Percentiles rank a stretch among this genome's conserved stretches.
Evolutionary conservation across 2,113 vertebrate genomes (phyloP).

Genomic region (Meles meles): DNA sequence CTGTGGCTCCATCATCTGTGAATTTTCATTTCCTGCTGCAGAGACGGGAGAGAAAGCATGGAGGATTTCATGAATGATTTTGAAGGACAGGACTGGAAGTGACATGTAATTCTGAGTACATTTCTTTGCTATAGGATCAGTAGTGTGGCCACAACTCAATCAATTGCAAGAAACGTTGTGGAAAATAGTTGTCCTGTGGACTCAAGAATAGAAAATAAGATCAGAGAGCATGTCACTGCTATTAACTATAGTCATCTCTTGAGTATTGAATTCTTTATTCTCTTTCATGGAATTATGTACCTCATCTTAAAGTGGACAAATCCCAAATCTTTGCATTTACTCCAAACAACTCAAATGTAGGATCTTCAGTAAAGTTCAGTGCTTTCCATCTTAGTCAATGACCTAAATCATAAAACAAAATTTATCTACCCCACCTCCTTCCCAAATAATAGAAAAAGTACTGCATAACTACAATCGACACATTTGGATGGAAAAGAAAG

Average conservation of each 20-base stretch:
- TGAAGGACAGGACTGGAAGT: not conserved
- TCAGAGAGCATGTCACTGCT: too few relatives aligned
- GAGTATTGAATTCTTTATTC: not conserved
- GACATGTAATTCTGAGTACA: not conserved
- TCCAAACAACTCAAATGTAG: not conserved
- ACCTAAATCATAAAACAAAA: not conserved
- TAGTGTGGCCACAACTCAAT: not conserved
- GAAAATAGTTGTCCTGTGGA: not conserved
- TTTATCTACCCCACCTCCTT: not conserved
- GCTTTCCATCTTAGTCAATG: not conserved
- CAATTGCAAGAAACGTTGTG: not conserved
- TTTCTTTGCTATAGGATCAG: not conserved
- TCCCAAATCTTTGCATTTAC: not conserved
- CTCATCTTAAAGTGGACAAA: not conserved
- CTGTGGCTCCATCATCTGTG: not conserved
- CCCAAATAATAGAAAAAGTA: not conserved
- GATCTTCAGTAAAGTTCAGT: not conserved
- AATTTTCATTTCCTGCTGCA: not conserved
- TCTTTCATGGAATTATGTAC: accelerated
- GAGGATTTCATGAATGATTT: not conserved
- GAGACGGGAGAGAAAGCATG: not conserved
- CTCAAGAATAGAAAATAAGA: not conserved
- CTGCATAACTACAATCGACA: not conserved
- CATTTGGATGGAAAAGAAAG: not conserved
- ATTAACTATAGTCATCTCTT: not conserved